Base-by-base conservation (phyloP, 2,797 vertebrate genomes). In the Poecile montanus region DNA sequence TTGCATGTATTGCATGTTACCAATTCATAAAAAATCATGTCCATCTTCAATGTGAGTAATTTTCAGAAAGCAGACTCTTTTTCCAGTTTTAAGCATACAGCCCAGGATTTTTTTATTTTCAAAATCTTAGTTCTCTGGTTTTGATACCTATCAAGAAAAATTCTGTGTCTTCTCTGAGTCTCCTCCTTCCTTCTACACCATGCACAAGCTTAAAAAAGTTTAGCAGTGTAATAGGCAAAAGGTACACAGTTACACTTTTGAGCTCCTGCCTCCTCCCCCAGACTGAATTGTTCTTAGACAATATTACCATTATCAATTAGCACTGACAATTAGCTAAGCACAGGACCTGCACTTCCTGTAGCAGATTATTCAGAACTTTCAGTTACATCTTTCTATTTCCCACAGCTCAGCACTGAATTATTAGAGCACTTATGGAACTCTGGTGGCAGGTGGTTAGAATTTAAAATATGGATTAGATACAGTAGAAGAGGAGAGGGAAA, bases 281-380 rank as follows among this genome's bases (percentile, higher is more conserved):
- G 30, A 45, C 20, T 13, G 9, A 48, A 44, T 18, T 66, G 42
- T 76, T 13, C 67, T 94, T 76, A 84, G 23, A 71, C 26, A 92
- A 79, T 65, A 74, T 76, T 68, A 16, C 27, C 7, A 3, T 86
- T 91, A 85, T 34, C 78, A 92, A 29, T 72, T 93, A 92, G 21
- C 50, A 65, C 57, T 66, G 60, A 89, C 65, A 95, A 88, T 73
- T 76, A 79, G 19, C 30, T 42, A 87, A 76, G 79, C 36, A 36
- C 38, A 48, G 6, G 53, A 84, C 21, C 40, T 51, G 27, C 13
- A 42, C 67, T 45, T 84, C 36, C 80, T 90, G 51, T 48, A 68
- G 57, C 40, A 93, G 32, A 40, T 76, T 74, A 86, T 91, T 67
- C 78, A 87, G 73, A 92, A 93, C 84, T 88, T 93, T 89, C 87